A percentile compares a stretch with the other conserved stretches of the same genome.
Conservation (phyloP, 2,797 vertebrate genomes). For the Fringilla coelebs region DNA sequence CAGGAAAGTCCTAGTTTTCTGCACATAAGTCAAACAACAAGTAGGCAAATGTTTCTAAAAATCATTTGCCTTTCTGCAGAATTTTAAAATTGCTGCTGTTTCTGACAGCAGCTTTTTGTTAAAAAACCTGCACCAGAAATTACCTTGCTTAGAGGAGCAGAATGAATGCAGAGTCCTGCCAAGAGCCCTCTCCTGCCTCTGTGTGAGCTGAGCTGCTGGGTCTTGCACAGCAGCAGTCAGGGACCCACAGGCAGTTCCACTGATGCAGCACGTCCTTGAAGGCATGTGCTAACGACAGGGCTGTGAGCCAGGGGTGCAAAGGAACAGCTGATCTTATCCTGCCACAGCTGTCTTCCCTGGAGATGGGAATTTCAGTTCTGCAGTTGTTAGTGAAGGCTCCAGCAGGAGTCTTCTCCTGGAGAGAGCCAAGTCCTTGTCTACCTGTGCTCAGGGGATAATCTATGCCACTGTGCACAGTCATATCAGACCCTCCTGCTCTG, state of each 20-base stretch:
- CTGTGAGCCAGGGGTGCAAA: neutral
- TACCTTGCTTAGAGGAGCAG: neutral
- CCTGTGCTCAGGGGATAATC: neutral
- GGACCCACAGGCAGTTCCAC: neutral
- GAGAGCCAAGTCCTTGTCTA: neutral
- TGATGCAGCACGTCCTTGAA: neutral
- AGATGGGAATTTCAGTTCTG: neutral
- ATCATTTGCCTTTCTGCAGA: neutral
- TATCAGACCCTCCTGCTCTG: neutral
- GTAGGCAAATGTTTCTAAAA: neutral
- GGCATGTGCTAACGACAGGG: neutral
- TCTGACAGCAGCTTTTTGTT: neutral
- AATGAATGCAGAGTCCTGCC: neutral
- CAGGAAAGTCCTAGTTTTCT: neutral
- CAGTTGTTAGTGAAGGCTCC: neutral
- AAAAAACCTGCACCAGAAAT: neutral
- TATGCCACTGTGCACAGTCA: no score
- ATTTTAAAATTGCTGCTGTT: neutral
- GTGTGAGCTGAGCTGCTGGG: rapidly evolving
- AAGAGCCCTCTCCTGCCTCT: neutral
- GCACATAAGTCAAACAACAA: neutral
- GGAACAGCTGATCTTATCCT: neutral
- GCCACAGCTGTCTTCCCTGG: neutral
- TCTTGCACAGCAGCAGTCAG: neutral
- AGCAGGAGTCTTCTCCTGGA: neutral